A percentile compares a stretch with the other conserved stretches of the same genome.
These are phyloP conservation scores for Chamaedrilus cognettii DNA, from an alignment of 2,888 invertebrate species.

Conservation along the genomic window DNA sequence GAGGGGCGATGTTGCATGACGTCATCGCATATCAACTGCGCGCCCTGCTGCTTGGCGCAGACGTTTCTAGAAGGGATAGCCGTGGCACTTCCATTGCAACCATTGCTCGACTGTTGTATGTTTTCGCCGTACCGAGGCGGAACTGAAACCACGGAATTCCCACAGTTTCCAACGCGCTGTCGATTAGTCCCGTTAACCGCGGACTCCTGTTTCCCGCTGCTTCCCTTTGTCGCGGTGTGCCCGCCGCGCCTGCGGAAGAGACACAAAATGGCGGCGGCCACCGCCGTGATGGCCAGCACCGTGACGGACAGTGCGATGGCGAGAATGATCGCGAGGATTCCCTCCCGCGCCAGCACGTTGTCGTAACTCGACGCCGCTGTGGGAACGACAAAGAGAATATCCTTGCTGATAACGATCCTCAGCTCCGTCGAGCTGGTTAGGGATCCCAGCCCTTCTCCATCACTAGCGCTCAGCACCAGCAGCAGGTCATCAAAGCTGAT, in stretches of 20 bases:
- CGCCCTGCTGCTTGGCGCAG: no score
- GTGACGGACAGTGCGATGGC: slow-evolving; percentile 25
- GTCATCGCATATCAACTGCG: no score
- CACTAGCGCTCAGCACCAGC: neutral
- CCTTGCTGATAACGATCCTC: slow-evolving; percentile 26
- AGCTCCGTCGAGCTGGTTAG: slow-evolving; percentile 5
- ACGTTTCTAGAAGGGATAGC: no score
- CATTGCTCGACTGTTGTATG: no score
- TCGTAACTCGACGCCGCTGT: slow-evolving; percentile 2
- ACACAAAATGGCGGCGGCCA: slow-evolving; percentile 22
- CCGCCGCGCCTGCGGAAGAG: slow-evolving; percentile 6
- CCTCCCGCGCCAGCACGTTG: slow-evolving; percentile 17
- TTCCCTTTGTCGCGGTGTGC: no score
- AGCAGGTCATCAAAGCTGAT: slow-evolving; percentile 14
- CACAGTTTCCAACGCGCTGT: no score
- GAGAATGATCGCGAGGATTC: slow-evolving; percentile 22
- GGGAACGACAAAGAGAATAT: slow-evolving; percentile 6
- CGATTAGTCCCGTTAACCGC: no score
- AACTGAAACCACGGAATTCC: no score
- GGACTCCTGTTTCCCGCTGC: no score
- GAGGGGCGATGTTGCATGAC: no score
- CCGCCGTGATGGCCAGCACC: slow-evolving; percentile 22
- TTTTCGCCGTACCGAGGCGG: no score
- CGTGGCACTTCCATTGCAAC: no score
- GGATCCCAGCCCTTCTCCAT: neutral